A percentile compares a stretch with the other conserved stretches of the same genome.
Conservation (phyloP, 2,113 vertebrate species). For the Nansenia antarctica region DNA sequence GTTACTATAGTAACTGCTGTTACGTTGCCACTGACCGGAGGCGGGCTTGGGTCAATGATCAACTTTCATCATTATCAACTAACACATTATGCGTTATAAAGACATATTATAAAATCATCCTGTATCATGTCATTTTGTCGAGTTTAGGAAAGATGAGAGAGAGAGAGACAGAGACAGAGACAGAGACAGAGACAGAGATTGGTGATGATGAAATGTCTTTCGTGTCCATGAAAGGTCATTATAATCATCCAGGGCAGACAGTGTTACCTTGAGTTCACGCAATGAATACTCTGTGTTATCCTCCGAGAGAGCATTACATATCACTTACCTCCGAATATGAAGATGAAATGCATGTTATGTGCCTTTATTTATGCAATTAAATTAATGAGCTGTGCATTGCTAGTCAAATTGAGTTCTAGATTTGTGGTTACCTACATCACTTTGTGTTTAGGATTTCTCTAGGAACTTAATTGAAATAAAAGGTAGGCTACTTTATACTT, state of each 20-base stretch:
- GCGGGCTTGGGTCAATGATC: conserved; percentile 21
- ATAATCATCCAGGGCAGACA: not conserved
- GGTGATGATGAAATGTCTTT: too few species aligned
- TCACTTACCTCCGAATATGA: not conserved
- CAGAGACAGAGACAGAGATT: too few species aligned
- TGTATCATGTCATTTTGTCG: too few species aligned
- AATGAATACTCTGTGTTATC: not conserved
- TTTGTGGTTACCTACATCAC: too few species aligned
- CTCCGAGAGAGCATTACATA: not conserved
- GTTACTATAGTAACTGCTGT: conserved; percentile 58
- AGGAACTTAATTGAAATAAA: too few species aligned
- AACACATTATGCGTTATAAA: too few species aligned
- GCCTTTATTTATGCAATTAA: conserved; percentile 12
- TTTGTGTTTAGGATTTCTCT: too few species aligned
- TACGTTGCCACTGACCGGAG: conserved; percentile 34
- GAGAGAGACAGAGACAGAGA: too few species aligned
- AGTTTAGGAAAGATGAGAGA: too few species aligned
- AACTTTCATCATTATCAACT: not conserved
- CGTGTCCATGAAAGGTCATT: not conserved
- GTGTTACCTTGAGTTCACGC: not conserved
- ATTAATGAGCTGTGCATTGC: not conserved
- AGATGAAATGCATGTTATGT: not conserved
- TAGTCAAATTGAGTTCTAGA: not conserved
- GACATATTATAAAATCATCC: too few species aligned
- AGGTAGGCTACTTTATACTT: too few species aligned